phyloP scores from a whole-genome alignment of 1,140 invertebrate species.

The Varroa destructor region DNA sequence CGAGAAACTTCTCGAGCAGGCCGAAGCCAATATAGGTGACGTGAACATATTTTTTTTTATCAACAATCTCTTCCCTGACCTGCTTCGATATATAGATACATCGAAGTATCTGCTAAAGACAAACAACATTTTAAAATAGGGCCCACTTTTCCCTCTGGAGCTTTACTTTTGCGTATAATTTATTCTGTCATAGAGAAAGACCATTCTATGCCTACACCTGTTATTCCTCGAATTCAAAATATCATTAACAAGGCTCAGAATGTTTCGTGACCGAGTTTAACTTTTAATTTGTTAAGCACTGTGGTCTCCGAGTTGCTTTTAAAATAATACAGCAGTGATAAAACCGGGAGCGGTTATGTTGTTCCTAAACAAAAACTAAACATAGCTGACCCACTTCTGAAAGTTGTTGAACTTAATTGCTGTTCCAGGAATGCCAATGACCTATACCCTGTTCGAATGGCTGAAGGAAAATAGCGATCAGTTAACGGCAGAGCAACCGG shows the following conservation, averaged over 20 bases:
- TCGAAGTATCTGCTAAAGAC: too few species aligned
- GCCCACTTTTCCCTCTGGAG: too few species aligned
- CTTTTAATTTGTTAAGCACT: not conserved
- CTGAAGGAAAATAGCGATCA: constrained; percentile 65
- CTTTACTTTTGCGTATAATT: too few species aligned
- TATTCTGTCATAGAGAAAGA: too few species aligned
- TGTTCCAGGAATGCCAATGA: constrained; percentile 73
- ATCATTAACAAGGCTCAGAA: not conserved
- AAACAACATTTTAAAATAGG: too few species aligned
- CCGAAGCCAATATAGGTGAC: constrained; percentile 48
- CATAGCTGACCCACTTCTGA: constrained; percentile 30
- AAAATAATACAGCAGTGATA: not conserved
- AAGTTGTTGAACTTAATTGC: constrained; percentile 48
- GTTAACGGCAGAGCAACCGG: constrained; percentile 55
- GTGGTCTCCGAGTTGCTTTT: not conserved
- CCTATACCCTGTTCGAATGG: constrained; percentile 82
- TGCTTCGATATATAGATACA: too few species aligned
- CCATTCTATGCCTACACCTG: too few species aligned
- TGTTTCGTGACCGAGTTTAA: constrained; percentile 34
- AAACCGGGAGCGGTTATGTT: not conserved
- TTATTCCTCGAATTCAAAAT: too few species aligned
- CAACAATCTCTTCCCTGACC: too few species aligned
- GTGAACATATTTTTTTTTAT: constrained; percentile 35
- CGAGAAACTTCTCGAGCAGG: constrained; percentile 30
- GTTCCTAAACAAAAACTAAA: not conserved